Evolutionary conservation across 1,140 invertebrate genomes (phyloP).

Genomic region (Uloborus diversus): DNA sequence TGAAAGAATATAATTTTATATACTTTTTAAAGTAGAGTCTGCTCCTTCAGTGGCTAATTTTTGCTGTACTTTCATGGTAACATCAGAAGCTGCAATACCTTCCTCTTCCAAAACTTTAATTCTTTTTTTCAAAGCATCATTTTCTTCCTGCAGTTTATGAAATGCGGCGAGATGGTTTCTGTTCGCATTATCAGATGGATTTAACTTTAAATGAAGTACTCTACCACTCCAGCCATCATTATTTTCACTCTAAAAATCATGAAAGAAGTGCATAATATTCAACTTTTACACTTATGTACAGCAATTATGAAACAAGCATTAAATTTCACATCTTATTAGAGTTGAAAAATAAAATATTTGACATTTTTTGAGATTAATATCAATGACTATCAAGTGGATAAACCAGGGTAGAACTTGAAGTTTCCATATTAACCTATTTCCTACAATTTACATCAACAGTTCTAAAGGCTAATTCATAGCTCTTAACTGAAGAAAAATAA

Average conservation of each 20-base stretch:
- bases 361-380: no score
- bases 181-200: constrained; percentile 78
- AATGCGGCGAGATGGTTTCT: constrained; percentile 74
- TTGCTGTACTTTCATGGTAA: constrained; percentile 67
- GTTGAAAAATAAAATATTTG: no score
- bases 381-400: no score
- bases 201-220: constrained; percentile 74
- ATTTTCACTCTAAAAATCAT: neutral
- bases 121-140: constrained; percentile 70
- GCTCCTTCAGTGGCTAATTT: constrained; percentile 62
- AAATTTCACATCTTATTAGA: no score
- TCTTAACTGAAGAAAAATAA: no score
- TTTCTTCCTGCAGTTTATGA: constrained; percentile 76
- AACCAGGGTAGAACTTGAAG: no score
- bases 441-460: no score
- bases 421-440: no score
- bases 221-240: constrained; percentile 39
- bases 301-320: no score
- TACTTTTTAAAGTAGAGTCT: constrained; percentile 21
- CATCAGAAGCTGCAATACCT: constrained; percentile 61
- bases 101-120: constrained; percentile 64
- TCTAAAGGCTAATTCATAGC: no score
- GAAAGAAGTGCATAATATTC: no score
- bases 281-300: no score
- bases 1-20: constrained; percentile 50